phyloP scores from a whole-genome alignment of 2,797 vertebrate genomes.

The Eidolon dupreanum region DNA sequence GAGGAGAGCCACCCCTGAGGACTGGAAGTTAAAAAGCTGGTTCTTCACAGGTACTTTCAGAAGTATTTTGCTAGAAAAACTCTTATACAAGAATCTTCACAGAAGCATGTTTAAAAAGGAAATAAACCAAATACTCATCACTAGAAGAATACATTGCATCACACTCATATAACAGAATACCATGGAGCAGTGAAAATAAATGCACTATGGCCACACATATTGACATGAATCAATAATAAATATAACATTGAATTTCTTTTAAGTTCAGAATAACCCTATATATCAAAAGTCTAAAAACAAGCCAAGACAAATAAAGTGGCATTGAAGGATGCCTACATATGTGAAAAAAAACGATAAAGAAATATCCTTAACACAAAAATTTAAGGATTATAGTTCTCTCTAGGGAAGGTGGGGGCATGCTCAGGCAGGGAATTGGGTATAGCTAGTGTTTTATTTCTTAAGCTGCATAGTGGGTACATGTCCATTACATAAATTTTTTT shows the following conservation, averaged over 20 bases:
- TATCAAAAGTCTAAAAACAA: neutral
- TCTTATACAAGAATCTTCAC: neutral
- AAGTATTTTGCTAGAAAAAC: neutral
- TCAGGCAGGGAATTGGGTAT: neutral
- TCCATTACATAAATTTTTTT: neutral
- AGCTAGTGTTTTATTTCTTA: neutral
- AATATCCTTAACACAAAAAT: neutral
- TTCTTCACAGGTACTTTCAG: neutral
- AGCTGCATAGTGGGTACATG: neutral
- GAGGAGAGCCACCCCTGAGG: neutral
- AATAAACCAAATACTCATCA: neutral
- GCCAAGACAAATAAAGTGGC: neutral
- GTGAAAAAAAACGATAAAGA: neutral
- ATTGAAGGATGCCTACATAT: neutral
- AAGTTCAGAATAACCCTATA: neutral
- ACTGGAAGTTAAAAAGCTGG: neutral
- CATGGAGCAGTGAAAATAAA: neutral
- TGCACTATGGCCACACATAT: rapidly evolving
- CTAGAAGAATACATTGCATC: neutral
- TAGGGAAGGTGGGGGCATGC: neutral
- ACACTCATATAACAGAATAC: neutral
- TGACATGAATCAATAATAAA: neutral
- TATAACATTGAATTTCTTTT: neutral
- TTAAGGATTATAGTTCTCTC: neutral
- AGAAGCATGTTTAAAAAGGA: neutral